A percentile compares a stretch with the other conserved stretches of the same genome.
phyloP scores from a whole-genome alignment of 2,888 invertebrate species.

The Leucoma salicis region DNA sequence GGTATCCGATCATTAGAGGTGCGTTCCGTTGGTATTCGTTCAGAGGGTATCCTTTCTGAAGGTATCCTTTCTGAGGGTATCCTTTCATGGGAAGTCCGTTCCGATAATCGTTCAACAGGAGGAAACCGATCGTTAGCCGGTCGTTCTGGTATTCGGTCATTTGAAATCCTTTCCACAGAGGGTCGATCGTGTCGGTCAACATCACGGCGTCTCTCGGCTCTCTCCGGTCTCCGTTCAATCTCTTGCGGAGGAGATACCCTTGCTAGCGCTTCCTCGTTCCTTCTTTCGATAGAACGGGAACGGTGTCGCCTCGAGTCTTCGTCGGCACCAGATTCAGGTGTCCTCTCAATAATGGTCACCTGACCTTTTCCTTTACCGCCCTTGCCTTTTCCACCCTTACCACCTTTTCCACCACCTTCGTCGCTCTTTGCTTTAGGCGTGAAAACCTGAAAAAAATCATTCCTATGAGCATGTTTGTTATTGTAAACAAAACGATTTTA shows the following conservation, averaged over 20 bases:
- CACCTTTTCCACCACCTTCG: constrained; percentile 87
- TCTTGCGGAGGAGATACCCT: constrained; percentile 61
- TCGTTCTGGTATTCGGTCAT: constrained; percentile 38
- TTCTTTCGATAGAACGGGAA: constrained; percentile 53
- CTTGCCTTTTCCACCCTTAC: constrained; percentile 87
- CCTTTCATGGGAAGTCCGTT: constrained; percentile 34
- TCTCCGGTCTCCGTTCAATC: constrained; percentile 29
- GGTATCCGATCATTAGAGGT: constrained; percentile 33
- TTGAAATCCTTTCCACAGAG: constrained; percentile 33
- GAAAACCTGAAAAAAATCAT: constrained; percentile 60
- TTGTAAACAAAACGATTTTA: no score
- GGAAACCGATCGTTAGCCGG: constrained; percentile 32
- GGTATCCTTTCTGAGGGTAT: constrained; percentile 15
- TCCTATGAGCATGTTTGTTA: no score
- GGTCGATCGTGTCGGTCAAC: constrained; percentile 48
- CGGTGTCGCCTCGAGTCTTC: constrained; percentile 70
- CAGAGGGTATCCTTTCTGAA: constrained; percentile 27
- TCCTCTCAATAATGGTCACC: constrained; percentile 86
- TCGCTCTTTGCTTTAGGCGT: constrained; percentile 82
- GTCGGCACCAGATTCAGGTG: constrained; percentile 62
- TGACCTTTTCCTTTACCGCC: constrained; percentile 88
- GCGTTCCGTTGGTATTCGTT: constrained; percentile 34
- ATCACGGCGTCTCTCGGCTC: constrained; percentile 35
- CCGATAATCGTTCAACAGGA: constrained; percentile 30
- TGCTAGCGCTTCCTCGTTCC: constrained; percentile 64